Evolutionary conservation across 1,140 invertebrate species (phyloP), one percentile per base, ranked within the genome.

Genomic region (Pseudachorutes palmiensis): DNA sequence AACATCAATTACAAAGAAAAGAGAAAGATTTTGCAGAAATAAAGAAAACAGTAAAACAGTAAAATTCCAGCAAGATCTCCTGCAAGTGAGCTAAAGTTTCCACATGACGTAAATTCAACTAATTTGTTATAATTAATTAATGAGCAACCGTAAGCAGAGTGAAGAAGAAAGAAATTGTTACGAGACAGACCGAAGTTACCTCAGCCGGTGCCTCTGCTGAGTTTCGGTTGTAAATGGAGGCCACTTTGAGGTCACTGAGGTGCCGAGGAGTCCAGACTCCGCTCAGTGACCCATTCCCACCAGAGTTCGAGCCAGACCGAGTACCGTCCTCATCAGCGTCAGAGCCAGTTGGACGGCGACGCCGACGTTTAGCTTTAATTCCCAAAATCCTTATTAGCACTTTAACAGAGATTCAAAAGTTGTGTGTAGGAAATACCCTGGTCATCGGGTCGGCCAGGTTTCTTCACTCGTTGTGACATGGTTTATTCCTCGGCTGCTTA

Each of bases 171-270:
- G 31, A 69, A 57, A 64, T 24, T 22, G 36, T 30, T 19, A 49
- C 22, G 14, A 60, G 58, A 60, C 58, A 60, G 26, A 60, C 58
- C 58, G 12, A 41, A 62, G 72, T 68, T 76, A 82, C 81, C 77
- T 94, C 91, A 73, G 90, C 91, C 60, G 91, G 91, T 75, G 89
- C 88, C 79, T 93, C 91, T 33, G 88, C 87, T 67, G 89, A 88
- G 77, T 86, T 91, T 74, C 90, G 85, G 79, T 94, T 93, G 79
- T 93, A 94, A 76, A 92, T 92, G 76, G 87, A 87, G 75, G 87
- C 87, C 81, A 89, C 88, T 80, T 92, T 92, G 76, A 92, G 85
- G 79, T 92, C 90, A 78, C 85, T 88, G 75, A 89, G 83, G 74
- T 89, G 86, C 69, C 89, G 83, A 72, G 89, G 87, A 76, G 89